Evolutionary conservation across 2,888 invertebrate genomes (phyloP), one percentile per base, ranked within the genome.

Genomic region (Portevinia maculata): DNA sequence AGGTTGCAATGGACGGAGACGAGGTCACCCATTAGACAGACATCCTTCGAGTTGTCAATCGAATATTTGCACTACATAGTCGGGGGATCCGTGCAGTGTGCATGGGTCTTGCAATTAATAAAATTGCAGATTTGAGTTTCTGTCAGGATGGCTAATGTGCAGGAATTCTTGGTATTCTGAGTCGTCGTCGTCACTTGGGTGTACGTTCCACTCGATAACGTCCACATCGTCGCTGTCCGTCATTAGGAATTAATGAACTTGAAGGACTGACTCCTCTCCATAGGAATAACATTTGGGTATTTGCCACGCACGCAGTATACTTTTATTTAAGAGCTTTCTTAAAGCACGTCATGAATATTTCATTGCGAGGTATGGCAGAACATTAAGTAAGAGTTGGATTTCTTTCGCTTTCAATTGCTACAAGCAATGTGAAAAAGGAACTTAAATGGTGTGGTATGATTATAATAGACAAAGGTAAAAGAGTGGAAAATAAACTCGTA

Each of bases 331-430:
- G 70, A 65, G 75, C 81, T 81, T 65, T 70, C 64, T 70, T 76
- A 65, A 75, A 65, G 59, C 76, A 65, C 64, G 70, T 52, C 59
- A 76, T 81, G 81, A 81, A 81, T 81, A 81, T 76, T 81, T 81
- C 53, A 81, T 76, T 76, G 75, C 17, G 64, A 76, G 41, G 70
- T 75, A 81, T 81, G 75, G 52, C 64, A 59, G 75, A 60, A 65
- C 81, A 81, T 81, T 81, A 81, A 65, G 70, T 24, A 34, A 19
- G 21, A 60, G 65, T 64, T 81, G 52, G 59, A 74, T 74, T 74
- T 55, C 53, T 46, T 46, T 65, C 21, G 32, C 17, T 46, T 44
- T 44, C 30, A 64, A n/a, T 7, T 59, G 41, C 37, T 46, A 24
- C 8, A 28, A 11, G 3, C 8, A 6, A 17, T 3, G 24, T 2